phyloP scores from a whole-genome alignment of 1,140 invertebrate species.

The Neodiprion fabricii region DNA sequence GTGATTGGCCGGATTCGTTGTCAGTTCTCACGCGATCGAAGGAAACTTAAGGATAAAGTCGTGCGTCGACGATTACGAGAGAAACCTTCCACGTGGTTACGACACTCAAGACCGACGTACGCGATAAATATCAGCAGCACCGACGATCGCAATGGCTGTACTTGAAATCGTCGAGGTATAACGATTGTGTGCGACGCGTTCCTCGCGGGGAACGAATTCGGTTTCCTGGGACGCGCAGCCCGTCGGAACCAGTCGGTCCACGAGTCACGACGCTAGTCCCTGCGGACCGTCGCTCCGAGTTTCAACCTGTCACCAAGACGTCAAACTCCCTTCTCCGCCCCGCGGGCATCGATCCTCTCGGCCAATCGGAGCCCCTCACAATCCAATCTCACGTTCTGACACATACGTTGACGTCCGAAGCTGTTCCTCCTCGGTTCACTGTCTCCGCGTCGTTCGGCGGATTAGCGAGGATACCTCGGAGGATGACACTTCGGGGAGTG shows the following conservation, averaged over 20 bases:
- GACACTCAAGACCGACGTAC: not conserved
- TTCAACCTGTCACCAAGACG: not conserved
- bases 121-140: no score
- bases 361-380: not conserved
- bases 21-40: not conserved
- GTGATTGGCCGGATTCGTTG: not conserved
- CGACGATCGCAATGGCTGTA: no score
- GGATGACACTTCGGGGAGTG: no score
- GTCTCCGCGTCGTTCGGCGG: no score
- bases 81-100: not conserved
- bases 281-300: not conserved
- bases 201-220: no score
- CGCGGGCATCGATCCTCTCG: not conserved
- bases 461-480: no score
- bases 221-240: not conserved
- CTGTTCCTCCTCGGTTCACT: no score
- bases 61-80: not conserved
- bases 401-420: no score
- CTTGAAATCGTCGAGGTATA: no score
- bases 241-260: slow-evolving; percentile 1
- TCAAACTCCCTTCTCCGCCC: not conserved
- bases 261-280: not conserved
- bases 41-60: not conserved
- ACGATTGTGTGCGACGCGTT: no score
- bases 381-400: not conserved